A percentile compares a stretch with the other conserved stretches of the same genome.
phyloP scores from a whole-genome alignment of 2,888 invertebrate species.

The Dicranocentrus wangi region DNA sequence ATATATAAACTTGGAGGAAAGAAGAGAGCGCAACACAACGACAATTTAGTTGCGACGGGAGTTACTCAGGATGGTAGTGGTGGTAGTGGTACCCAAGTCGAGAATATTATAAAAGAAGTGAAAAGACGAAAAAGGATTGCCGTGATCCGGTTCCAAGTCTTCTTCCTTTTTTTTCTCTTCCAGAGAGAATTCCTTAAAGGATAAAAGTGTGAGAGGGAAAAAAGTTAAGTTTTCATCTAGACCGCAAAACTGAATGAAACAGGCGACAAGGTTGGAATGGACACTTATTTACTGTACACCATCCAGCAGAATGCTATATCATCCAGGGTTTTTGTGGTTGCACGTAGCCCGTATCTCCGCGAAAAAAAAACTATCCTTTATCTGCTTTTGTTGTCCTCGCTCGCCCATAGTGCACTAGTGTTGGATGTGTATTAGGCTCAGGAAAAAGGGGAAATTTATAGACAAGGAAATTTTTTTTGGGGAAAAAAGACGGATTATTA shows the following conservation, averaged over 20 bases:
- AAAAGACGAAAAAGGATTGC: background rate
- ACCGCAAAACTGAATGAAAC: slow-evolving; percentile 47
- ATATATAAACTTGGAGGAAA: background rate
- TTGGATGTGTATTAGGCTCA: background rate
- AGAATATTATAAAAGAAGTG: slow-evolving; percentile 1
- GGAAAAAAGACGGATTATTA: slow-evolving; percentile 45
- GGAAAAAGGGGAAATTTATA: slow-evolving; percentile 46
- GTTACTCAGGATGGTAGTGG: too few species aligned
- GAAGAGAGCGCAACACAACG: slow-evolving; percentile 13
- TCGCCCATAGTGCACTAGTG: slow-evolving; percentile 24
- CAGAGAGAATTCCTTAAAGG: slow-evolving; percentile 29
- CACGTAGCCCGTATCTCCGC: background rate
- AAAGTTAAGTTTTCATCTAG: slow-evolving; percentile 50
- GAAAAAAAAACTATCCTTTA: slow-evolving; percentile 28
- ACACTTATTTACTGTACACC: slow-evolving; percentile 23
- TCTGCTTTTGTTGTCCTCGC: slow-evolving; percentile 33
- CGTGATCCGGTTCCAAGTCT: slow-evolving; percentile 33
- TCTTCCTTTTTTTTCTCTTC: background rate
- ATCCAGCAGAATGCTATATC: background rate
- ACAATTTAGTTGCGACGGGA: background rate
- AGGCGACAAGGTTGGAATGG: slow-evolving; percentile 49
- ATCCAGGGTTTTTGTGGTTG: background rate
- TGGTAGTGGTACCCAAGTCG: too few species aligned
- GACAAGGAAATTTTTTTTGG: slow-evolving; percentile 12
- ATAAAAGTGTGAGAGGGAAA: slow-evolving; percentile 36